Evolutionary conservation across 2,113 vertebrate species (phyloP).

Genomic region (Ochotona curzoniae): DNA sequence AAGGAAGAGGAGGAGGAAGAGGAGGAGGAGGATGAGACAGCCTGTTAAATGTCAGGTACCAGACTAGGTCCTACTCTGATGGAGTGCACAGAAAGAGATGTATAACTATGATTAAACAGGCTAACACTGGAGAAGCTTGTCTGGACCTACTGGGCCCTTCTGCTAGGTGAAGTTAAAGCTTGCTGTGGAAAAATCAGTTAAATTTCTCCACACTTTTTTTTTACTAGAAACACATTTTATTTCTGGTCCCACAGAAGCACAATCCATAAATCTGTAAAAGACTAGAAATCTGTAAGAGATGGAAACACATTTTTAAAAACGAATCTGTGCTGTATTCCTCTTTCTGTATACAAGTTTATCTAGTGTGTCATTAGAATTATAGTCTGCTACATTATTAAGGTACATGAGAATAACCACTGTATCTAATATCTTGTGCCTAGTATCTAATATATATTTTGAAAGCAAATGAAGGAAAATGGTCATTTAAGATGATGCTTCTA

Average conservation of each 20-base stretch:
- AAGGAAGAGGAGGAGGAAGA: background rate
- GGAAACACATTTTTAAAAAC: background rate
- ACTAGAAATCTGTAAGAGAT: background rate
- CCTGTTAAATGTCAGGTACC: background rate
- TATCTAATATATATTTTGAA: background rate
- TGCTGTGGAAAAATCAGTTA: background rate
- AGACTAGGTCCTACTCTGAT: background rate
- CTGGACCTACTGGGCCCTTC: background rate
- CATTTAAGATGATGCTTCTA: no score
- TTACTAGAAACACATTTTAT: no score
- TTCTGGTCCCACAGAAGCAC: background rate
- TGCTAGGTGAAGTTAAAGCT: background rate
- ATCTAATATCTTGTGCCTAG: background rate
- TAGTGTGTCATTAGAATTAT: background rate
- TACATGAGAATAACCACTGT: conserved; percentile 4
- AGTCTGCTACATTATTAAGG: background rate
- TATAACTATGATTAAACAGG: background rate
- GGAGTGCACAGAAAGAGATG: background rate
- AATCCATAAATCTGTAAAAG: background rate
- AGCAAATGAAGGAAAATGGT: background rate
- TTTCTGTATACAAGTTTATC: conserved; percentile 1
- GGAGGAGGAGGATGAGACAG: background rate
- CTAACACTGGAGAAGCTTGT: background rate
- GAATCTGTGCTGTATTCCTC: background rate
- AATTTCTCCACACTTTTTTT: background rate